A percentile compares a stretch with the other conserved stretches of the same genome.
Evolutionary conservation across 1,140 invertebrate genomes (phyloP).

Genomic region (Lepidostoma basale): DNA sequence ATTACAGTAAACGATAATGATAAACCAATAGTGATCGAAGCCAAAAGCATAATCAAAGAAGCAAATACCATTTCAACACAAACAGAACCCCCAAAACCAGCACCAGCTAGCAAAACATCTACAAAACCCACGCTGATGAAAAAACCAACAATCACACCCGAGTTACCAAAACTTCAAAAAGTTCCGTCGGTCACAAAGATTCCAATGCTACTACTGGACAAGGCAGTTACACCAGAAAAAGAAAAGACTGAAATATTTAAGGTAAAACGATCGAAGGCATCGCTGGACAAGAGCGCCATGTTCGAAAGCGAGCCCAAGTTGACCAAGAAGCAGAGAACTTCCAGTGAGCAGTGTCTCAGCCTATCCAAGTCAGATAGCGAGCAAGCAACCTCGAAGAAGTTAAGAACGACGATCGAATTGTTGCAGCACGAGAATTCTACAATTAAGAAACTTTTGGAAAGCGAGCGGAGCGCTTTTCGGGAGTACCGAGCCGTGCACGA

Average conservation of each 20-base stretch:
- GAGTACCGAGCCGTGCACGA: slow-evolving; percentile 58
- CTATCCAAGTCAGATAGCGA: slow-evolving; percentile 32
- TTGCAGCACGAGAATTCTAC: slow-evolving; percentile 58
- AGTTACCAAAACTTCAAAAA: background rate
- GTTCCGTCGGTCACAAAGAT: slow-evolving; percentile 6
- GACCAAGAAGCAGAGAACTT: slow-evolving; percentile 18
- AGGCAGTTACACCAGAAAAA: background rate
- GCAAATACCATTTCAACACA: too few species aligned
- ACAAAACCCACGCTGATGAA: slow-evolving; percentile 2
- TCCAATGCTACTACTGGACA: background rate
- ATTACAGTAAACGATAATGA: too few species aligned
- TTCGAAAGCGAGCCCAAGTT: slow-evolving; percentile 4
- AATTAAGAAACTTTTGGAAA: slow-evolving; percentile 59
- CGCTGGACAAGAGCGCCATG: background rate
- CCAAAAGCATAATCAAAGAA: too few species aligned
- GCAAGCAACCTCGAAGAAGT: slow-evolving; percentile 18
- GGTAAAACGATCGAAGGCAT: background rate
- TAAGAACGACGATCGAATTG: slow-evolving; percentile 58
- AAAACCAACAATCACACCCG: slow-evolving; percentile 11
- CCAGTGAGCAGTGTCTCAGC: slow-evolving; percentile 15
- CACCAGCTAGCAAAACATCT: background rate
- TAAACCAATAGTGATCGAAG: too few species aligned
- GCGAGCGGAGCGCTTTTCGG: slow-evolving; percentile 62
- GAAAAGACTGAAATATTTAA: slow-evolving; percentile 1
- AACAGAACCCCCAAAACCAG: background rate